These are phyloP conservation scores for Plodia interpunctella DNA, from an alignment of 1,140 invertebrate species.

Conservation along the genomic window DNA sequence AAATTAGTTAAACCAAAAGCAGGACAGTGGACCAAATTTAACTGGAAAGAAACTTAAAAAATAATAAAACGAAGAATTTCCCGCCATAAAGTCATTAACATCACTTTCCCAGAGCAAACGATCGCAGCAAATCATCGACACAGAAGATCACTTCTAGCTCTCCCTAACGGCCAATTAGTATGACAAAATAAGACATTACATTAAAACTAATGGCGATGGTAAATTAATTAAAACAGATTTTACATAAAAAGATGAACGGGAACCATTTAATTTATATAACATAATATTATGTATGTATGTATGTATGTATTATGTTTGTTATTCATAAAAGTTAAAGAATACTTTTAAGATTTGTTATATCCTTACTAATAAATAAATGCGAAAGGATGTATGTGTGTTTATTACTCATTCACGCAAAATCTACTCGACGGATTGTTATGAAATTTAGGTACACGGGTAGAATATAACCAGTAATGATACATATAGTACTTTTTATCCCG, in stretches of 20 bases:
- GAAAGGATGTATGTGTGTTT: no score
- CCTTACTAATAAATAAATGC: no score
- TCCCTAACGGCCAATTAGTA: not conserved
- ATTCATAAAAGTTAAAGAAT: no score
- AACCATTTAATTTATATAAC: not conserved
- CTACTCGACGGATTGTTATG: no score
- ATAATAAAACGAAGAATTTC: not conserved
- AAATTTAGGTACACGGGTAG: no score
- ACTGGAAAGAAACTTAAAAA: not conserved
- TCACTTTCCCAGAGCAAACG: not conserved
- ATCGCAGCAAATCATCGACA: not conserved
- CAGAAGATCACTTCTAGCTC: not conserved
- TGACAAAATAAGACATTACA: conserved; percentile 1
- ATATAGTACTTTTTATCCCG: no score
- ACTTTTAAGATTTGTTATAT: no score
- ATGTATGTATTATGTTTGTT: no score
- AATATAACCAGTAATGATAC: no score
- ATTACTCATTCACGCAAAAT: no score
- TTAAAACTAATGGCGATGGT: not conserved
- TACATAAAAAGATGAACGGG: not conserved
- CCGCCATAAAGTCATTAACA: not conserved
- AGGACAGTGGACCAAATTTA: not conserved
- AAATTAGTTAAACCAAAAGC: no score
- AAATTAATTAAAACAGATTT: not conserved
- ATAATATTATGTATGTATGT: no score